Conservation (phyloP, 2,797 vertebrate genomes). For the Sebastes dallii region DNA sequence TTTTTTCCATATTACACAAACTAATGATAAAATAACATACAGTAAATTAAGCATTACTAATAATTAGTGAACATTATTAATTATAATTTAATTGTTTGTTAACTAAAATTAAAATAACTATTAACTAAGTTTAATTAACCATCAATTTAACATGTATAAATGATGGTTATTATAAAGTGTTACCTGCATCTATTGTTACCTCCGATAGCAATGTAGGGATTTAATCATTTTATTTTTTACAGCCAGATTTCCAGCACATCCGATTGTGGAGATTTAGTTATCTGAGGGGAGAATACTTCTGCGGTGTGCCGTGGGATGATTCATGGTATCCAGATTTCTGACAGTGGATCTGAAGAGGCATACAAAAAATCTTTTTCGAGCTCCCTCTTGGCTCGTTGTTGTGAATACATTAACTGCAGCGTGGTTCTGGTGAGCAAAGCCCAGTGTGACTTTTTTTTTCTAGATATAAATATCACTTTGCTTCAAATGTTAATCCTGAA, state of each 20-base stretch:
- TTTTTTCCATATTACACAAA: too few relatives aligned
- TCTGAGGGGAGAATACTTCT: neutral
- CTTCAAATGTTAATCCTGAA: constrained; percentile 6
- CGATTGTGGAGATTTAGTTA: neutral
- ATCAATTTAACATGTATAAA: too few relatives aligned
- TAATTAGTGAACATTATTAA: too few relatives aligned
- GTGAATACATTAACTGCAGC: neutral
- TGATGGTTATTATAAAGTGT: too few relatives aligned
- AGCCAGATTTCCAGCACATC: neutral
- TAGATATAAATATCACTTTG: neutral
- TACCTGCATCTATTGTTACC: neutral
- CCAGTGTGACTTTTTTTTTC: neutral
- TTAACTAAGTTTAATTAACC: too few relatives aligned
- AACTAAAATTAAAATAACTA: too few relatives aligned
- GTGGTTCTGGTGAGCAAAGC: neutral
- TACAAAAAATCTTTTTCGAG: neutral
- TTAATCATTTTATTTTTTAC: neutral
- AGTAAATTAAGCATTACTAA: too few relatives aligned
- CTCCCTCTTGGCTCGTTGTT: neutral
- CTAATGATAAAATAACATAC: too few relatives aligned
- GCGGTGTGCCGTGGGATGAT: neutral
- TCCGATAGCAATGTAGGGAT: neutral
- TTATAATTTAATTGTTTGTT: too few relatives aligned
- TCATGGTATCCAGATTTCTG: neutral
- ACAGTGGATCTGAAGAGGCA: neutral